These are phyloP conservation scores for Drosophila mojavensis DNA, from an alignment of 1,140 invertebrate genomes.

Conservation along the genomic window DNA sequence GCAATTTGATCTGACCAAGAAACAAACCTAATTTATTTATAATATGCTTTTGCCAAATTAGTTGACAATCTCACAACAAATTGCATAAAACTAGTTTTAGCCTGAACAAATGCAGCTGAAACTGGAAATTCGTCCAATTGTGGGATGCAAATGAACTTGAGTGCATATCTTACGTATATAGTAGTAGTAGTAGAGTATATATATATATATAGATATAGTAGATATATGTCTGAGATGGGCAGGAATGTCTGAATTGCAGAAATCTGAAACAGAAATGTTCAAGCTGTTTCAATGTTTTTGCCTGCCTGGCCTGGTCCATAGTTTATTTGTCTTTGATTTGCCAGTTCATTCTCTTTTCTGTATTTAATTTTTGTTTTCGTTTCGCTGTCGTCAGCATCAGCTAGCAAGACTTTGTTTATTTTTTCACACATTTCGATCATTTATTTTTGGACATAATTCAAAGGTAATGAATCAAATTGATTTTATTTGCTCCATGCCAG, in stretches of 20 bases:
- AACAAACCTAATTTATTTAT: not conserved
- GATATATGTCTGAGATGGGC: too few relatives aligned
- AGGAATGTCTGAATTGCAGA: constrained; percentile 38
- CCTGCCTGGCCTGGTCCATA: constrained; percentile 4
- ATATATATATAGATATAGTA: too few relatives aligned
- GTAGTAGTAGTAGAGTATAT: too few relatives aligned
- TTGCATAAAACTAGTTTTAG: constrained; percentile 17
- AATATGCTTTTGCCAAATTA: not conserved
- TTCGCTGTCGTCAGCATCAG: constrained; percentile 28
- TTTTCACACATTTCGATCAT: constrained; percentile 14
- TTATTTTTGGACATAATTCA: constrained; percentile 54
- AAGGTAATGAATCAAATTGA: constrained; percentile 8
- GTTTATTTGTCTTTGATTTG: constrained; percentile 28
- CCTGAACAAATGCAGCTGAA: not conserved
- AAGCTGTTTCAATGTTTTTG: not conserved
- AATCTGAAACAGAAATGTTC: constrained; percentile 20
- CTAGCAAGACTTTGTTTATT: constrained; percentile 49
- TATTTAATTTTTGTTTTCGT: constrained; percentile 38
- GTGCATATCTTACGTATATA: not conserved
- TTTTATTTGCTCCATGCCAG: not conserved
- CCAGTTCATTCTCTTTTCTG: constrained; percentile 3
- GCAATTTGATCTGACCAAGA: not conserved
- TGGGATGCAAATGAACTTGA: constrained; percentile 16
- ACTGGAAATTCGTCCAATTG: not conserved
- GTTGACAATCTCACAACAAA: not conserved